Conservation (phyloP, 2,797 vertebrate species). For the Valencia hispanica region DNA sequence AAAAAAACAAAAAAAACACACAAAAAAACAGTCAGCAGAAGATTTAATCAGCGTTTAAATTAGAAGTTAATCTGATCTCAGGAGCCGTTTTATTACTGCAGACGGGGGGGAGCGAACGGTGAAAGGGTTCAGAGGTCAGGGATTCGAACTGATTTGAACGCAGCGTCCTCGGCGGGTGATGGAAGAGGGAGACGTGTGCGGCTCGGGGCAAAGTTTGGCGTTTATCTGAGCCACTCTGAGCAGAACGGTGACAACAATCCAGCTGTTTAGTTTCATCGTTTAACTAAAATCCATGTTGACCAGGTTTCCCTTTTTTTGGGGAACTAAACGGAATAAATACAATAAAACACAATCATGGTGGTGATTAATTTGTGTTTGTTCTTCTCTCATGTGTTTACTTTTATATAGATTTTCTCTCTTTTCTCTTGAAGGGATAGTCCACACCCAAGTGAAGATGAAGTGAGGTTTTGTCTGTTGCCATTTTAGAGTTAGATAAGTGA, state of each 20-base stretch:
- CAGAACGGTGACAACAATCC: neutral
- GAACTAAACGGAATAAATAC: neutral
- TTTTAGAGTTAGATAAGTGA: no score
- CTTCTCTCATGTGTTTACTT: neutral
- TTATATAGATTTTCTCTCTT: neutral
- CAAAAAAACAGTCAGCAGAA: neutral
- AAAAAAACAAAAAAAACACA: neutral
- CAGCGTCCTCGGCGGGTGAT: neutral
- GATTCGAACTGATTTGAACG: neutral
- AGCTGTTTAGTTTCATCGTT: neutral
- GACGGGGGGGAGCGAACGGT: neutral
- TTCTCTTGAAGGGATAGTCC: no score
- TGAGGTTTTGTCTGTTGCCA: no score
- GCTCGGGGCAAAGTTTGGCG: constrained; percentile 24
- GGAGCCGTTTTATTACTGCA: neutral
- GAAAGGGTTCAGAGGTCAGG: constrained; percentile 2
- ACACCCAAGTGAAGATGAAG: no score
- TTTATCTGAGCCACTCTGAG: constrained; percentile 5
- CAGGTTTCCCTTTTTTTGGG: neutral
- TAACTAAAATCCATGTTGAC: neutral
- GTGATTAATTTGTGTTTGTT: neutral
- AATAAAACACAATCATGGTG: neutral
- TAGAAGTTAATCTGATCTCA: neutral
- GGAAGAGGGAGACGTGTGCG: constrained; percentile 1
- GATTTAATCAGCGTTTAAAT: neutral